These are phyloP conservation scores for Andrena fulva DNA, from an alignment of 2,888 invertebrate species.

Conservation along the genomic window DNA sequence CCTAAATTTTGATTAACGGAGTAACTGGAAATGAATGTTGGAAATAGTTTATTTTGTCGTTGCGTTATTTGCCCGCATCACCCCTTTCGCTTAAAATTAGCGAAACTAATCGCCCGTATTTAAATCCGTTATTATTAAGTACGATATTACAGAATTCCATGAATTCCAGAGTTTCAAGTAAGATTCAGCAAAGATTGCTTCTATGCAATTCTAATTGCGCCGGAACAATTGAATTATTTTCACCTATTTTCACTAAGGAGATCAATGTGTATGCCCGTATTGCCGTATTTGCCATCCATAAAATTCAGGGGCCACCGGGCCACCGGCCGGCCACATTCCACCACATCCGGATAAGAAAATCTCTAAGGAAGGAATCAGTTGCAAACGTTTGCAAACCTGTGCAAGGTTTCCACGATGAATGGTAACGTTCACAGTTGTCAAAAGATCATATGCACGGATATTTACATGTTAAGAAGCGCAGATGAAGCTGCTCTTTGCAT, in stretches of 20 bases:
- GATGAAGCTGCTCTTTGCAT: neutral
- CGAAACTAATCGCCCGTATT: neutral
- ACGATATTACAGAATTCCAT: neutral
- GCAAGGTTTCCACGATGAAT: neutral
- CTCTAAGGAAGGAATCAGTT: conserved; percentile 8
- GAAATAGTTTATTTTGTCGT: neutral
- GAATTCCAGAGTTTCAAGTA: neutral
- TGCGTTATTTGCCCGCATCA: neutral
- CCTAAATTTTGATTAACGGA: neutral
- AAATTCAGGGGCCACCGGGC: no score
- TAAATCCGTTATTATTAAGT: neutral
- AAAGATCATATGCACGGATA: neutral
- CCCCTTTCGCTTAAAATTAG: neutral
- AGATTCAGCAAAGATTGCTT: no score
- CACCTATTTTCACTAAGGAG: no score
- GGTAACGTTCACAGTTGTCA: conserved; percentile 14
- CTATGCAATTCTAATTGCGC: no score
- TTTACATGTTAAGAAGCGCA: neutral
- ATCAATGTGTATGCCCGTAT: no score
- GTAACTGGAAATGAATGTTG: neutral
- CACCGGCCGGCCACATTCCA: no score
- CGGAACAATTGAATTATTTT: no score
- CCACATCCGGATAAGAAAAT: conserved; percentile 1
- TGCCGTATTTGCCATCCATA: no score
- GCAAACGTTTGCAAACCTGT: conserved; percentile 16